These are phyloP conservation scores for Bombus ignitus DNA, from an alignment of 1,140 invertebrate species.

Conservation along the genomic window DNA sequence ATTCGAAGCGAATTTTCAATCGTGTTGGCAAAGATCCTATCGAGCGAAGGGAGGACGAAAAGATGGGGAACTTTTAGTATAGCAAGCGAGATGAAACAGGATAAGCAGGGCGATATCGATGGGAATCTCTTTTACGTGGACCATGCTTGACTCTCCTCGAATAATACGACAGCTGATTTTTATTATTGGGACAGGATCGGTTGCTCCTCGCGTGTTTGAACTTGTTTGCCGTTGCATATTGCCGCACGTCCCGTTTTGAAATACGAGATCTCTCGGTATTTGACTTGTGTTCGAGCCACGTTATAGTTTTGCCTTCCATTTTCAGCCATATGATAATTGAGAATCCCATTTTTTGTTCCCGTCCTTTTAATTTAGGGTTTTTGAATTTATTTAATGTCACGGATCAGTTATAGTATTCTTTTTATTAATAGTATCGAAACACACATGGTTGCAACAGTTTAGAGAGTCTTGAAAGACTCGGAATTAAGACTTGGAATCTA, in stretches of 20 bases:
- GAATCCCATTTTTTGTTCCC: neutral
- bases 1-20: neutral
- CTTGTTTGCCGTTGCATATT: conserved; percentile 3
- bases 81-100: conserved; percentile 8
- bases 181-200: neutral
- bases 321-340: neutral
- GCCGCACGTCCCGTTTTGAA: neutral
- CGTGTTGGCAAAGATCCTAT: neutral
- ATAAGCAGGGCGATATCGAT: conserved; percentile 31
- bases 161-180: conserved; percentile 43
- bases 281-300: neutral
- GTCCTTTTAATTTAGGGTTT: neutral
- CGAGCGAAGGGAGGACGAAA: neutral
- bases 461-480: no score
- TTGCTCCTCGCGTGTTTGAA: neutral
- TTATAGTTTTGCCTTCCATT: neutral
- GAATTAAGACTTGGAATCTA: neutral
- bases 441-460: neutral
- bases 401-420: neutral
- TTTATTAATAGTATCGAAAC: no score
- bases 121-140: conserved; percentile 9
- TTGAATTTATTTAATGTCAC: neutral
- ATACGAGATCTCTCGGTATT: neutral
- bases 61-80: no score
- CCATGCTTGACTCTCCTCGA: neutral